Evolutionary conservation across 2,888 invertebrate genomes (phyloP).

Genomic region (Tineola bisselliella): DNA sequence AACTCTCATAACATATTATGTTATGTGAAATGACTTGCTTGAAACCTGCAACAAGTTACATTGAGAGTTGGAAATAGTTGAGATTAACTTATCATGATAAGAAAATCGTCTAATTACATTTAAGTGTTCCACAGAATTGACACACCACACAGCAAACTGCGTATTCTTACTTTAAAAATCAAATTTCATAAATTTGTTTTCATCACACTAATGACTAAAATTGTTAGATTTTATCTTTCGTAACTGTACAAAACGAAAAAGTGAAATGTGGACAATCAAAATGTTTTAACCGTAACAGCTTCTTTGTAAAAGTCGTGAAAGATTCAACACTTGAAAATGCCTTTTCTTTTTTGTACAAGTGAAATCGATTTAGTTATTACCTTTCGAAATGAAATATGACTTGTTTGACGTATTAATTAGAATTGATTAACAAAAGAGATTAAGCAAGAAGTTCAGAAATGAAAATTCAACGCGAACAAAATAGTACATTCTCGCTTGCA

Average conservation of each 20-base stretch:
- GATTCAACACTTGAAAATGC: not conserved
- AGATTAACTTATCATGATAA: too few species aligned
- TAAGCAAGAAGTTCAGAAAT: too few species aligned
- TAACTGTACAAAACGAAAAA: not conserved
- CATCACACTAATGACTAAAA: not conserved
- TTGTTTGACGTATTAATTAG: too few species aligned
- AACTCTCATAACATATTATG: not conserved
- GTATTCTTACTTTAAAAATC: too few species aligned
- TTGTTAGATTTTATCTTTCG: not conserved
- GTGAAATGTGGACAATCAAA: not conserved
- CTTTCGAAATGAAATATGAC: not conserved
- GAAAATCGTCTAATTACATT: too few species aligned
- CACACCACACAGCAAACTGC: too few species aligned
- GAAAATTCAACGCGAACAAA: too few species aligned
- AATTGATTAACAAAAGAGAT: too few species aligned
- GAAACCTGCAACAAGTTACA: not conserved
- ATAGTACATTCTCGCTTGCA: too few species aligned
- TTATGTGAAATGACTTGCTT: not conserved
- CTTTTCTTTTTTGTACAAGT: not conserved
- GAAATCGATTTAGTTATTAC: not conserved
- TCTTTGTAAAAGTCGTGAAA: not conserved
- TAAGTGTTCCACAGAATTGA: too few species aligned
- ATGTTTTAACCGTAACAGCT: not conserved
- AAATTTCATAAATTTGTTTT: not conserved
- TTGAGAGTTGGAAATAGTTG: too few species aligned